Base-by-base conservation (phyloP, 2,797 vertebrate genomes). In the Phrynocephalus forsythii region DNA sequence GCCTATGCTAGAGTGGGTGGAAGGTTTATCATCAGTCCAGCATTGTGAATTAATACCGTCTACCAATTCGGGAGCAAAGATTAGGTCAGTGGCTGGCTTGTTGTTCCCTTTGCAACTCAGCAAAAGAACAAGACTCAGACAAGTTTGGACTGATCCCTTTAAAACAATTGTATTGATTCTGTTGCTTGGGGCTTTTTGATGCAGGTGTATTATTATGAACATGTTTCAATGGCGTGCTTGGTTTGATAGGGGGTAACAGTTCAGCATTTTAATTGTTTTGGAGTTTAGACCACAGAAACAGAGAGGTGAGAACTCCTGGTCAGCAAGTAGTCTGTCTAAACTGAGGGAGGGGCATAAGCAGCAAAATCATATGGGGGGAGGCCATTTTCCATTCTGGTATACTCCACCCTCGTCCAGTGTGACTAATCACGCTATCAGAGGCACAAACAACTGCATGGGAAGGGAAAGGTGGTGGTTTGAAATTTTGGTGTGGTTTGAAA, bases 41-140 rank as follows among this genome's bases (percentile, higher is more conserved):
- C 56, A 78, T 67, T 84, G 60, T 67, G 77, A 84, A 50, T 88
- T 80, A 81, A 82, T 86, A 81, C 50, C 66, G 33, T 81, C 79
- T 81, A 50, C 82, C 82, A 84, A 80, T 88, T 88, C 87, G 84
- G 48, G 4, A 38, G 77, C 48, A 44, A 88, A 67, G 28, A 84
- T 88, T 75, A 80, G 82, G 82, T 84, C 77, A 73, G 38, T 79
- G 52, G 38, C 44, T 15, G 30, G 56, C 52, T 60, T 78, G n/a
- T 79, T 88, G 66, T 52, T 44, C 75, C 79, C 50, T 63, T 60
- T 9, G 24, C 77, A 80, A 22, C n/a, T 88, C 38, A 84, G 76
- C 75, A 79, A 84, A 88, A 84, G 67, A 84, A 73, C 76, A 79
- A 67, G 24, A 33, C 76, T 50, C 24, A 52, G 66, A 84, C 77